Percentiles rank a stretch among this genome's conserved stretches.
Conservation (phyloP, 2,113 vertebrate genomes). For the Nothocercus nigrocapillus region DNA sequence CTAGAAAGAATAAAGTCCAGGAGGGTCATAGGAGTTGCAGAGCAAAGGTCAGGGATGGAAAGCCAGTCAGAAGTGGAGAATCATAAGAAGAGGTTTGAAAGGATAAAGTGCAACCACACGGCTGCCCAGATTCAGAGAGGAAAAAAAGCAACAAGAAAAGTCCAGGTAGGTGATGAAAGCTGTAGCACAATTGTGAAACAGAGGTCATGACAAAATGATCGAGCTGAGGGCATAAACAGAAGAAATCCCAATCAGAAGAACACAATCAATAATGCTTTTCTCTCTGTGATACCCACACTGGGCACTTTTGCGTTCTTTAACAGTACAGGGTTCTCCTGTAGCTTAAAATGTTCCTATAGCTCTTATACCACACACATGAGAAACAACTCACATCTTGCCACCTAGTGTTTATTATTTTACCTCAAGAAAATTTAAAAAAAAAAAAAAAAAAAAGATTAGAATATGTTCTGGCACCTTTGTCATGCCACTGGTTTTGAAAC, state of each 20-base stretch:
- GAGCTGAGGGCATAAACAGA: not conserved
- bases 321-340: not conserved
- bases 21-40: not conserved
- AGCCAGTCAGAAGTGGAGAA: not conserved
- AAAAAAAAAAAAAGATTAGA: not conserved
- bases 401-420: not conserved
- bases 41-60: slow-evolving; percentile 12
- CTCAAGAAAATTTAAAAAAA: not conserved
- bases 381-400: slow-evolving; percentile 17
- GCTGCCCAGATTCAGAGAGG: not conserved
- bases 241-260: not conserved
- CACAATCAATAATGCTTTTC: accelerated
- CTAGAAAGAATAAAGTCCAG: not conserved
- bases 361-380: accelerated
- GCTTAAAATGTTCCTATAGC: not conserved
- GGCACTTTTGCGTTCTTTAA: not conserved
- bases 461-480: not conserved
- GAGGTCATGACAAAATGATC: not conserved
- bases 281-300: not conserved
- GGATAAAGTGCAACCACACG: not conserved
- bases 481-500: not conserved
- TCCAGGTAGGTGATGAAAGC: not conserved
- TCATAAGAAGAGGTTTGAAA: not conserved
- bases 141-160: too few relatives aligned
- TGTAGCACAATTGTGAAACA: not conserved